Conservation (phyloP, 2,888 invertebrate genomes). For the Hipparchia sbordonii region DNA sequence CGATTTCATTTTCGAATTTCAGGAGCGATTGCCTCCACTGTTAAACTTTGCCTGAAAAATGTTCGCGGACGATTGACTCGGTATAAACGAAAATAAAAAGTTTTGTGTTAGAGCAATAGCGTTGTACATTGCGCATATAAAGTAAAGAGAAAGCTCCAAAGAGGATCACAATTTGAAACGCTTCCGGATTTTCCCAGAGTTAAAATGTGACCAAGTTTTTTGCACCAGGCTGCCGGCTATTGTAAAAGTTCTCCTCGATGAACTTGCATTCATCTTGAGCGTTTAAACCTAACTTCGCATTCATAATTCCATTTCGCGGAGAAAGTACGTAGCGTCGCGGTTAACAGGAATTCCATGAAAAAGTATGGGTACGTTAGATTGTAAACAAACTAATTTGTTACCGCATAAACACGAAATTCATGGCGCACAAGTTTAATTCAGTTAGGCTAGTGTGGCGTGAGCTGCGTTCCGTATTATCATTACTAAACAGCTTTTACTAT, state of each 20-base stretch:
- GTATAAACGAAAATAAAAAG: constrained; percentile 83
- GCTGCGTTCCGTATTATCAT: constrained; percentile 77
- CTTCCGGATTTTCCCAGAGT: constrained; percentile 60
- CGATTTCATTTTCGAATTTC: constrained; percentile 84
- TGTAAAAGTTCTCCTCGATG: constrained; percentile 55
- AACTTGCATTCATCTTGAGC: constrained; percentile 47
- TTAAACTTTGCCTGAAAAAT: constrained; percentile 83
- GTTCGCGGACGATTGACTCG: constrained; percentile 82
- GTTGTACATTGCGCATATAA: constrained; percentile 77
- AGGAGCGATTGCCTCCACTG: constrained; percentile 82
- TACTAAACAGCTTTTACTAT: constrained; percentile 82
- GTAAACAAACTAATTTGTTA: constrained; percentile 58
- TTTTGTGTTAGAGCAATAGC: constrained; percentile 80
- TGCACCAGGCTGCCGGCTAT: constrained; percentile 51
- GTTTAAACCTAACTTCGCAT: constrained; percentile 49
- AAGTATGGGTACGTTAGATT: constrained; percentile 47
- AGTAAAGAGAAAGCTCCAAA: constrained; percentile 66
- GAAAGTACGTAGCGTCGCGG: constrained; percentile 36
- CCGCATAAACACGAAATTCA: constrained; percentile 64
- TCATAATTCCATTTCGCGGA: constrained; percentile 41
- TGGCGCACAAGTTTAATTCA: constrained; percentile 71
- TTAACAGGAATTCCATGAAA: constrained; percentile 43
- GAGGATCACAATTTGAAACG: constrained; percentile 70
- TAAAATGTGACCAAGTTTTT: constrained; percentile 68
- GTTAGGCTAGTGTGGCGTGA: constrained; percentile 66